These are phyloP conservation scores for Oenanthe melanoleuca DNA, from an alignment of 2,113 vertebrate genomes.

Conservation along the genomic window DNA sequence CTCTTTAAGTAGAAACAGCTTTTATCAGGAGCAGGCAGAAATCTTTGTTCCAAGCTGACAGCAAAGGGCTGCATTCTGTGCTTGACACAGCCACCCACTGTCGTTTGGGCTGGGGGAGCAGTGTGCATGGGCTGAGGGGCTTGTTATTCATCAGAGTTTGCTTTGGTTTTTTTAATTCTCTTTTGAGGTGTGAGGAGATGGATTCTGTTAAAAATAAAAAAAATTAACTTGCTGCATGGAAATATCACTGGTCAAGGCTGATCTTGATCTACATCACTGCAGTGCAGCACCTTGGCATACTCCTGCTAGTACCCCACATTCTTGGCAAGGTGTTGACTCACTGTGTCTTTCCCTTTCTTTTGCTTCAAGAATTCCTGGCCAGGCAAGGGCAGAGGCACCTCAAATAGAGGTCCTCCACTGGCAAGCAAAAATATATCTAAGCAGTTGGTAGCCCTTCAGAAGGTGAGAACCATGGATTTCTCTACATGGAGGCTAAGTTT, in stretches of 20 bases:
- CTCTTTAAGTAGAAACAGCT: slow-evolving; percentile 14
- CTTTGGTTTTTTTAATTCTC: not conserved
- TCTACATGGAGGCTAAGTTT: not conserved
- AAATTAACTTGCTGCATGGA: rapidly evolving
- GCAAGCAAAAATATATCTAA: not conserved
- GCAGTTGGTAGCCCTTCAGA: not conserved
- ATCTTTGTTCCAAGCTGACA: not conserved
- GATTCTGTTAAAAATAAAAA: not conserved
- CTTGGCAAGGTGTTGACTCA: not conserved
- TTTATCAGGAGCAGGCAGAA: not conserved
- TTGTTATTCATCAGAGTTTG: not conserved
- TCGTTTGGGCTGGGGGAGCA: not conserved
- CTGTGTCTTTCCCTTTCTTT: rapidly evolving
- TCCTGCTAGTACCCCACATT: rapidly evolving
- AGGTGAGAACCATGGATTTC: not conserved
- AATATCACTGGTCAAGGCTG: not conserved
- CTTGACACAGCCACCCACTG: not conserved
- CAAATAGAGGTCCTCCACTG: not conserved
- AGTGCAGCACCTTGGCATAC: rapidly evolving
- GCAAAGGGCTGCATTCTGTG: not conserved
- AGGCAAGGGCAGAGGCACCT: not conserved
- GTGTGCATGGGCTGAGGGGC: not conserved
- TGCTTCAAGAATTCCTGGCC: not conserved
- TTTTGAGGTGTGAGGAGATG: not conserved
- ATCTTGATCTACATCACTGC: rapidly evolving